Evolutionary conservation across 2,113 vertebrate genomes (phyloP).

Genomic region (Semnornis frantzii): DNA sequence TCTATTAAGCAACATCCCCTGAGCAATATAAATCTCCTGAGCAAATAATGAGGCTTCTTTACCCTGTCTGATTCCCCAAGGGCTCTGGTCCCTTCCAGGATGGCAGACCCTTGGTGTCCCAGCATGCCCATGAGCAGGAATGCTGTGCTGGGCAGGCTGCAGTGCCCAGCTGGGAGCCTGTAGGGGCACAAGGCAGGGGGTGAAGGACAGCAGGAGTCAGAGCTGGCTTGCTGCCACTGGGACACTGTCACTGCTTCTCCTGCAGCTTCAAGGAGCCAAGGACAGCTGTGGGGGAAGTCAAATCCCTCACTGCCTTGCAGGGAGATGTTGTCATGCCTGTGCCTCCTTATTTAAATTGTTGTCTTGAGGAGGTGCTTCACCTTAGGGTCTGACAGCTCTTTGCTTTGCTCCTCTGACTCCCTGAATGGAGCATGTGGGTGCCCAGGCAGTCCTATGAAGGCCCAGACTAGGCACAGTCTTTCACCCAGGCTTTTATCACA

Average conservation of each 20-base stretch:
- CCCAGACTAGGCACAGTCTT: neutral
- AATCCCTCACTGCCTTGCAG: neutral
- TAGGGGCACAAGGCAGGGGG: neutral
- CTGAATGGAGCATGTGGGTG: neutral
- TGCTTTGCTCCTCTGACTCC: neutral
- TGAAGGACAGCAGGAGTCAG: neutral
- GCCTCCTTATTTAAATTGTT: neutral
- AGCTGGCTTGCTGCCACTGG: neutral
- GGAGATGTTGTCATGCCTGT: neutral
- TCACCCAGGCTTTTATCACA: neutral
- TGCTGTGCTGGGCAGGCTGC: neutral
- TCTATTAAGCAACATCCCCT: conserved; percentile 35
- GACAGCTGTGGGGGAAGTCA: neutral
- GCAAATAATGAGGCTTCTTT: conserved; percentile 39
- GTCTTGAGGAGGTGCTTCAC: accelerated
- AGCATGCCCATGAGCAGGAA: neutral
- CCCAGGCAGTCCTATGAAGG: neutral
- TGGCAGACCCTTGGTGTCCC: neutral
- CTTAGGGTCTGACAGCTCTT: neutral
- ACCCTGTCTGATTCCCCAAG: conserved; percentile 34
- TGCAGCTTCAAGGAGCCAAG: neutral
- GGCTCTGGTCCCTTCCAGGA: neutral
- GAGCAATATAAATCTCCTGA: conserved; percentile 50
- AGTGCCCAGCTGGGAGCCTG: neutral
- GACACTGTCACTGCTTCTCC: neutral